Conservation (phyloP, 2,888 invertebrate species). For the Pocota personata region DNA sequence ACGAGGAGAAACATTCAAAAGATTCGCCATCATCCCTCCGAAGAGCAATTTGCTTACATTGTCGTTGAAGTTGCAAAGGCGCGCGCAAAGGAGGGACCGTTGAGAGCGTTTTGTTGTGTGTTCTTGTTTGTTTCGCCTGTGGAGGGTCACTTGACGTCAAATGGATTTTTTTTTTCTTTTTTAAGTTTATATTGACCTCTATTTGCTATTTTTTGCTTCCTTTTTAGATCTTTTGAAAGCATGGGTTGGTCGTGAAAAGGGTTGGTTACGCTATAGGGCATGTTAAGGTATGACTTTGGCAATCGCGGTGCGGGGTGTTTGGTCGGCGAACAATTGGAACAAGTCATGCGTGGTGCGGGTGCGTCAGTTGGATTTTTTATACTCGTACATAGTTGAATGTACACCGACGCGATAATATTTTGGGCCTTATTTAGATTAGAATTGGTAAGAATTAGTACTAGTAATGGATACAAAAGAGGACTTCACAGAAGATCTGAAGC, state of each 20-base stretch:
- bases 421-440: no score
- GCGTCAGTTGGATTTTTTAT: not conserved
- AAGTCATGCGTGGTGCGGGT: not conserved
- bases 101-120: not conserved
- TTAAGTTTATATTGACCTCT: conserved; percentile 35
- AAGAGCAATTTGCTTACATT: conserved; percentile 59
- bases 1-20: conserved; percentile 36
- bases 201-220: conserved; percentile 17
- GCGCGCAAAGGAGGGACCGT: not conserved
- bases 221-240: conserved; percentile 6
- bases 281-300: not conserved
- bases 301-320: not conserved
- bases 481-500: no score
- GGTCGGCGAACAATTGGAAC: not conserved
- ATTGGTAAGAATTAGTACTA: no score
- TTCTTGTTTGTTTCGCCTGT: not conserved
- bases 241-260: conserved; percentile 38
- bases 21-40: conserved; percentile 17
- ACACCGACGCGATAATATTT: no score
- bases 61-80: conserved; percentile 5
- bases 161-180: not conserved
- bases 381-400: no score
- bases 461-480: no score
- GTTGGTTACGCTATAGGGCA: conserved; percentile 17
- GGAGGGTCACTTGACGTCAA: conserved; percentile 59